Conservation (phyloP, 2,888 invertebrate genomes). For the Tetranychus truncatus region DNA sequence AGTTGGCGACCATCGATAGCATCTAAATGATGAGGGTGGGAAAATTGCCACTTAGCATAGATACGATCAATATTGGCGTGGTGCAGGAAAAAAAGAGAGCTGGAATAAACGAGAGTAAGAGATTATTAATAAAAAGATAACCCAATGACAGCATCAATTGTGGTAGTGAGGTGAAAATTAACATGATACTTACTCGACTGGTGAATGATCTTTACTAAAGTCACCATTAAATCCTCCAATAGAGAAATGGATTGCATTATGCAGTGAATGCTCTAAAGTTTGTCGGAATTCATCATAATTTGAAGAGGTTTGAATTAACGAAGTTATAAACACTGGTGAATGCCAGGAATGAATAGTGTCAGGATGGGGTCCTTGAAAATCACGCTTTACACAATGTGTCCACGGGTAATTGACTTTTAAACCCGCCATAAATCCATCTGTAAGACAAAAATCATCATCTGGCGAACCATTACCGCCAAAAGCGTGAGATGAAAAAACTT, state of each 20-base stretch:
- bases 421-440: not conserved
- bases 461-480: not conserved
- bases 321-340: slow-evolving; percentile 4
- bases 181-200: not conserved
- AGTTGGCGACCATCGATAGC: not conserved
- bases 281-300: not conserved
- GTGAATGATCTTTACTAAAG: not conserved
- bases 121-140: too few relatives aligned
- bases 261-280: not conserved
- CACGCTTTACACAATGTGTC: not conserved
- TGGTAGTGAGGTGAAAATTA: not conserved
- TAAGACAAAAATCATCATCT: not conserved
- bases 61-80: slow-evolving; percentile 4
- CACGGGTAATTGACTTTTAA: not conserved
- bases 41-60: slow-evolving; percentile 6
- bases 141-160: not conserved
- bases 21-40: not conserved
- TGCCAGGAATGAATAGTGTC: slow-evolving; percentile 6
- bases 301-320: not conserved
- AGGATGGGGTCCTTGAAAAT: not conserved
- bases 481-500: not conserved
- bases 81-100: not conserved
- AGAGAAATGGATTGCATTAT: not conserved
- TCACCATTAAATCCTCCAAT: not conserved
- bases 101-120: not conserved